A percentile compares a stretch with the other conserved stretches of the same genome.
These are phyloP conservation scores for Uria aalge DNA, from an alignment of 2,113 vertebrate species.

Conservation along the genomic window DNA sequence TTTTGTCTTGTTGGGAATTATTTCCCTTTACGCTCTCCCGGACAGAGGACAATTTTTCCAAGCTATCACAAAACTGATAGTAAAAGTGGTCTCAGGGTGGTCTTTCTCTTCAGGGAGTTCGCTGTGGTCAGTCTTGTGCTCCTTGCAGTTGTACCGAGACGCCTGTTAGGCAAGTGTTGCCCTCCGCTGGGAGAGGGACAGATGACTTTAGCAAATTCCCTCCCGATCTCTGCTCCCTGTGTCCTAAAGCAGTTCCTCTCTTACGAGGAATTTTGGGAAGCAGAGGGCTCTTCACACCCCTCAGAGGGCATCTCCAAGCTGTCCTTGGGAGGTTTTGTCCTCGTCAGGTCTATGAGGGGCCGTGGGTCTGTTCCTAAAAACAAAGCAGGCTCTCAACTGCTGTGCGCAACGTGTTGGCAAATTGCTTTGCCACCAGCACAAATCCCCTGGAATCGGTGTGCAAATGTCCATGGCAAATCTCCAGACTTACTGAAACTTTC, in stretches of 20 bases:
- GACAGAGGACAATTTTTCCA: not conserved
- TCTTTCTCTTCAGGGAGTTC: not conserved
- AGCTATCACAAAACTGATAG: not conserved
- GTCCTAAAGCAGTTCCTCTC: not conserved
- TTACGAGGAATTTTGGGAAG: not conserved
- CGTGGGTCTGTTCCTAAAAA: not conserved
- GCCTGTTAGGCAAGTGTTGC: not conserved
- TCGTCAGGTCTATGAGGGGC: not conserved
- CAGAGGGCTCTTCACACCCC: not conserved
- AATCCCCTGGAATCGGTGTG: not conserved
- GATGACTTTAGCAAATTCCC: not conserved
- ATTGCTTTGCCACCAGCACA: not conserved
- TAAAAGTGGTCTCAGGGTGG: not conserved
- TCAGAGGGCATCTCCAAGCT: not conserved
- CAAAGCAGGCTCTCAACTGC: not conserved
- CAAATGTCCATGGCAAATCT: not conserved
- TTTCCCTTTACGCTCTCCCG: not conserved
- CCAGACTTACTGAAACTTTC: not conserved
- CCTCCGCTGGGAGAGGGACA: not conserved
- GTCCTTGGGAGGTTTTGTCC: not conserved
- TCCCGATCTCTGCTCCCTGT: not conserved
- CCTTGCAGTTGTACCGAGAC: not conserved
- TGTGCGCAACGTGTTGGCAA: not conserved
- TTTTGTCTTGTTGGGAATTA: not conserved
- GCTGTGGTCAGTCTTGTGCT: not conserved